These are phyloP conservation scores for Vidua macroura DNA, from an alignment of 2,113 vertebrate species.

Conservation along the genomic window DNA sequence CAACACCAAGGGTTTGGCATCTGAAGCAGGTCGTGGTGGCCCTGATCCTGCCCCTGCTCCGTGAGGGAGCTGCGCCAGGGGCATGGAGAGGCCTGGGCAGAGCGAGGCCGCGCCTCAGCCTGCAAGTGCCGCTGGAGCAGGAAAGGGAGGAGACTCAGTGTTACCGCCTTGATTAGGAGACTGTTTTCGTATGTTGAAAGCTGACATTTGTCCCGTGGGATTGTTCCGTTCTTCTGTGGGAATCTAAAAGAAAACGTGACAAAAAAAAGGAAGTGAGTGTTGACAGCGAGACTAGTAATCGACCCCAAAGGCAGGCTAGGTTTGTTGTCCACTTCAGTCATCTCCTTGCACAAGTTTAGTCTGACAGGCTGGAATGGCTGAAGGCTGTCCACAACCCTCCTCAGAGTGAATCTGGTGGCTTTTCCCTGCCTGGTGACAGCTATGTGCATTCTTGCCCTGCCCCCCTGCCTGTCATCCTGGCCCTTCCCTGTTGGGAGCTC, in stretches of 20 bases:
- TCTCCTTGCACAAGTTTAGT: background rate
- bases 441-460: background rate
- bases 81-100: accelerated
- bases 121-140: background rate
- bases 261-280: background rate
- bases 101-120: accelerated
- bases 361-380: background rate
- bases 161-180: slow-evolving; percentile 57
- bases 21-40: accelerated
- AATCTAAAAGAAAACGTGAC: slow-evolving; percentile 35
- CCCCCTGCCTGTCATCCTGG: background rate
- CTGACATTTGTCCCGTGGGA: slow-evolving; percentile 53
- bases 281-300: background rate
- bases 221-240: background rate
- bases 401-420: background rate
- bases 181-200: slow-evolving; percentile 45
- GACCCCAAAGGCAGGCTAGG: background rate
- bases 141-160: background rate
- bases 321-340: background rate
- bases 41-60: accelerated
- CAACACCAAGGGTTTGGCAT: accelerated
- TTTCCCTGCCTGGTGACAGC: background rate
- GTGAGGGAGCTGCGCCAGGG: accelerated
- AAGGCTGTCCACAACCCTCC: background rate
- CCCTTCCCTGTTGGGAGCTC: background rate